Base-by-base conservation (phyloP, 2,113 vertebrate genomes). In the Microtus pennsylvanicus region DNA sequence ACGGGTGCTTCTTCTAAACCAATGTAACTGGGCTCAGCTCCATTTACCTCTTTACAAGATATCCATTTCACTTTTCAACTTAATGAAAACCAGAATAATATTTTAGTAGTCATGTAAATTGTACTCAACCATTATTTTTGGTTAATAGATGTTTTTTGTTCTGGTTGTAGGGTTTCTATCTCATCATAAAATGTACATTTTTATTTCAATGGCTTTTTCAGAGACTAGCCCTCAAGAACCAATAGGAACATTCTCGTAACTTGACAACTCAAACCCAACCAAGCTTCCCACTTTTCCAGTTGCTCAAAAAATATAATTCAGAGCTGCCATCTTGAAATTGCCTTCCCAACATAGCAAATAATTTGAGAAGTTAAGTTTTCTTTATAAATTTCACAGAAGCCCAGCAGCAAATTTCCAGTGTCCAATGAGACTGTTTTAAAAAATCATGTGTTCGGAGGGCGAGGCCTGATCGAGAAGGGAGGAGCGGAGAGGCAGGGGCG, bases 81-180 rank as follows among this genome's bases (percentile, higher is more conserved):
- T 97, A 95, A 97, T 89, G 92, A 97, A 97, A 96, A 96, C 90
- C 93, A 97, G 81, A 0, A 0, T 93, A 98, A 47, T 98, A 97
- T 97, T 98, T 98, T 98, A 97, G 72, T 96, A 98, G 96, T 86
- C 95, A 97, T 94, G 87, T 93, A 98, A 98, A 98, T 98, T 96
- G 58, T 97, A 95, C 85, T 92, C 90, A 95, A 96, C 92, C 96
- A 97, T 98, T 96, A 97, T 76, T 55, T 97, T 96, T 98, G 94
- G 97, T 97, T 96, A 98, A 97, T 90, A 35, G 8, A 63, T 91
- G 38, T 90, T 97, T 97, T 98, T 97, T 97, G 93, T 97, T 94
- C 81, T 91, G 97, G 81, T 96, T 98, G 76, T 97, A 91, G 87
- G 80, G 90, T 98, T 96, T 95, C 90, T 95, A 93, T 97, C 96